phyloP scores from a whole-genome alignment of 2,113 vertebrate genomes.

The Sinocyclocheilus grahami region DNA sequence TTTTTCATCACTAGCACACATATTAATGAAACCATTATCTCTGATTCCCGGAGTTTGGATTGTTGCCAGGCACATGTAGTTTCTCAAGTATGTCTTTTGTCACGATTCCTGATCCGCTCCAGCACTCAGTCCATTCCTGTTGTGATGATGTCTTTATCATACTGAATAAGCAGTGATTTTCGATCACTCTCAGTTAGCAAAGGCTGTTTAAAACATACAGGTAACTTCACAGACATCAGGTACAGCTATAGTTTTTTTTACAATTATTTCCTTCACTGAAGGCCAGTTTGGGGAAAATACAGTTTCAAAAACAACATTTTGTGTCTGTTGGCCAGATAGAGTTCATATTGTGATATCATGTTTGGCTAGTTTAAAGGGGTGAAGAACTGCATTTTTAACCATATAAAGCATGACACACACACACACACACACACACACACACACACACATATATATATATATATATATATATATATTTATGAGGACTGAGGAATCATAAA shows the following conservation, averaged over 20 bases:
- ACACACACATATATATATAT: too few relatives aligned
- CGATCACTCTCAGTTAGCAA: slow-evolving; percentile 5
- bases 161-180: not conserved
- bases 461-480: too few relatives aligned
- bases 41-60: not conserved
- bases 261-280: slow-evolving; percentile 28
- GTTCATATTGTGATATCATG: not conserved
- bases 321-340: not conserved
- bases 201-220: slow-evolving; percentile 23
- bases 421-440: too few relatives aligned
- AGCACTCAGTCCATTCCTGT: not conserved
- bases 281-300: slow-evolving; percentile 25
- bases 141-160: slow-evolving; percentile 45
- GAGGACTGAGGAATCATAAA: too few relatives aligned
- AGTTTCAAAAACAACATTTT: not conserved
- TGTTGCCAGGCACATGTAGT: not conserved
- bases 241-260: not conserved
- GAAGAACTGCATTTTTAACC: not conserved
- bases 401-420: not conserved
- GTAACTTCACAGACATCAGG: not conserved
- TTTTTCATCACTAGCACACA: not conserved
- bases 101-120: not conserved
- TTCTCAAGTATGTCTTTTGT: not conserved
- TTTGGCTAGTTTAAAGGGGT: not conserved
- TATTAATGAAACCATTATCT: not conserved